A percentile compares a stretch with the other conserved stretches of the same genome.
phyloP scores from a whole-genome alignment of 2,888 invertebrate species.

The Zaprionus obscuricornis region DNA sequence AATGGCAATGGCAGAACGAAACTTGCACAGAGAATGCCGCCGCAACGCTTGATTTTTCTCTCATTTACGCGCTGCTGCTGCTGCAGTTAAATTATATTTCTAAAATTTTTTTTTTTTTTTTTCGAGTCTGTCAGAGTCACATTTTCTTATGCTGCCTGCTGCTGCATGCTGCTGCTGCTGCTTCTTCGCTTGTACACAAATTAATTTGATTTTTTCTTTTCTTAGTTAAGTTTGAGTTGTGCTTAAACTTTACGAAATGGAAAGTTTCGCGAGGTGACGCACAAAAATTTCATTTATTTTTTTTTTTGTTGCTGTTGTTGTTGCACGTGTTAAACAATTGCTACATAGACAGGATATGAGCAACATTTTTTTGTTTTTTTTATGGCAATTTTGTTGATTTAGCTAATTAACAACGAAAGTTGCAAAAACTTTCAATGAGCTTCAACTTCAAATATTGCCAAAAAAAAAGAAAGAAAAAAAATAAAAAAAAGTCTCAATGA shows the following conservation, averaged over 20 bases:
- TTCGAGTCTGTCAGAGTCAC: constrained; percentile 32
- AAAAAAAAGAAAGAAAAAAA: too few species aligned
- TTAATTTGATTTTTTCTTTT: constrained; percentile 60
- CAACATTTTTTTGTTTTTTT: constrained; percentile 37
- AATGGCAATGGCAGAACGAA: constrained; percentile 1
- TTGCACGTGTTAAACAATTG: constrained; percentile 43
- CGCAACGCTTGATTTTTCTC: constrained; percentile 66
- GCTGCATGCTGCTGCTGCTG: constrained; percentile 11
- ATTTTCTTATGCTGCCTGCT: too few species aligned
- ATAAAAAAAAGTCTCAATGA: too few species aligned
- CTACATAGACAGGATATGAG: constrained; percentile 51
- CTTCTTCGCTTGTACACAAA: constrained; percentile 7
- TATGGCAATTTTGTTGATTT: constrained; percentile 32
- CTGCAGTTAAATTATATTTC: constrained; percentile 70
- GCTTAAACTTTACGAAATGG: constrained; percentile 41
- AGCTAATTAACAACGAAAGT: constrained; percentile 54
- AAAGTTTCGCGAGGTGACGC: constrained; percentile 32
- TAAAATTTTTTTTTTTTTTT: constrained; percentile 11
- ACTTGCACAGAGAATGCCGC: constrained; percentile 38
- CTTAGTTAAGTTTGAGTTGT: not conserved
- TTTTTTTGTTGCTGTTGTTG: constrained; percentile 5
- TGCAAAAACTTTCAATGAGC: constrained; percentile 30
- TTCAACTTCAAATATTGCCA: constrained; percentile 21
- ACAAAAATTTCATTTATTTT: constrained; percentile 22
- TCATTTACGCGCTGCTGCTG: too few species aligned